Evolutionary conservation across 2,797 vertebrate genomes (phyloP).

Genomic region (Gastrophryne carolinensis): DNA sequence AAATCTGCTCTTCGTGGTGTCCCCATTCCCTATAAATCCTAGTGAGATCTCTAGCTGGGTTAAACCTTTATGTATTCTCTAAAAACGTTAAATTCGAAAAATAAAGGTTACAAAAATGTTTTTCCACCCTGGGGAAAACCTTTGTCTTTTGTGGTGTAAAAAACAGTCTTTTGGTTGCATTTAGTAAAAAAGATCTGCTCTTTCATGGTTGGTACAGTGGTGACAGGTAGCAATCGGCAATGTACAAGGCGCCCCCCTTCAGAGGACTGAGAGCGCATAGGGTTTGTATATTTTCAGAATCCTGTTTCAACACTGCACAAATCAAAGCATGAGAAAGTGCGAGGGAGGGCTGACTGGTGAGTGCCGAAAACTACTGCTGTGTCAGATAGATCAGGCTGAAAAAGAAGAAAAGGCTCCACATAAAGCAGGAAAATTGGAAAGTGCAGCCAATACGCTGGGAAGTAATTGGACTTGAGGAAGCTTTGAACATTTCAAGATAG

Average conservation of each 20-base stretch:
- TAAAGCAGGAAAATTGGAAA: slow-evolving; percentile 65
- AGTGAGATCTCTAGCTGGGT: no score
- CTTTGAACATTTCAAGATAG: slow-evolving; percentile 73
- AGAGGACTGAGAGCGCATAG: neutral
- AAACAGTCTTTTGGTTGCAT: no score
- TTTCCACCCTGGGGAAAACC: no score
- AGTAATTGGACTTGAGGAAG: slow-evolving; percentile 75
- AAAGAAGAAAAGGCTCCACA: slow-evolving; percentile 60
- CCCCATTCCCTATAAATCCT: no score
- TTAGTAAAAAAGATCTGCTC: no score
- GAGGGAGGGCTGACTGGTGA: slow-evolving; percentile 42
- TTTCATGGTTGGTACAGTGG: no score
- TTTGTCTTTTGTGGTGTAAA: no score
- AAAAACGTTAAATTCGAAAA: no score
- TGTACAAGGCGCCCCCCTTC: neutral
- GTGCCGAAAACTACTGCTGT: slow-evolving; percentile 39
- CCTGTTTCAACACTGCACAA: slow-evolving; percentile 26
- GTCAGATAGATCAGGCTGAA: slow-evolving; percentile 60
- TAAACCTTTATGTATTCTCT: no score
- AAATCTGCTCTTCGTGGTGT: no score
- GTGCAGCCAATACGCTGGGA: slow-evolving; percentile 67
- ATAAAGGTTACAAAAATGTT: no score
- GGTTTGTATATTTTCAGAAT: slow-evolving; percentile 1
- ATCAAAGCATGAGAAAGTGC: slow-evolving; percentile 25
- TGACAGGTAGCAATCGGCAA: neutral